These are phyloP conservation scores for Helicoverpa zea DNA, from an alignment of 1,140 invertebrate species.

Conservation along the genomic window DNA sequence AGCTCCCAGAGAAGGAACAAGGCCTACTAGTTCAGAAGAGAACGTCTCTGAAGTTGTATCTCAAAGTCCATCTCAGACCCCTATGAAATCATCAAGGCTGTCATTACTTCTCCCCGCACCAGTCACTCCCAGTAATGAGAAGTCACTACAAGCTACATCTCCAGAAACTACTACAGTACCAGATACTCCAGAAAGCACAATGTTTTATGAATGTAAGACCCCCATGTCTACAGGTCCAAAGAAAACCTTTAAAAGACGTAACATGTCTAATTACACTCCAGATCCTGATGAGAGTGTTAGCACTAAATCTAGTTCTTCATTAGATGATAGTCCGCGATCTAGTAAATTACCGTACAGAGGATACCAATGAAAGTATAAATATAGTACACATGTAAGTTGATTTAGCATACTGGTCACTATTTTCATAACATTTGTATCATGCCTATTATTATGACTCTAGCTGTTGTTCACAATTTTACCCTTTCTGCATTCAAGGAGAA, in stretches of 20 bases:
- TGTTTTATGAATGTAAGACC: constrained; percentile 63
- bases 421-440: too few species aligned
- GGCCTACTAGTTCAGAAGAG: not conserved
- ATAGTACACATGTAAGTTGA: too few species aligned
- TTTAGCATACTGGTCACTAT: not conserved
- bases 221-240: constrained; percentile 69
- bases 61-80: constrained; percentile 52
- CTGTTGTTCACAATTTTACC: too few species aligned
- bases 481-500: too few species aligned
- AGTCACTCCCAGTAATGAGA: constrained; percentile 70
- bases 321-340: constrained; percentile 67
- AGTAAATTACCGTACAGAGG: constrained; percentile 66
- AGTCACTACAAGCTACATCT: not conserved
- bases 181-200: constrained; percentile 56
- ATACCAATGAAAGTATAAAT: constrained; percentile 12
- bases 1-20: not conserved
- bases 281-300: constrained; percentile 66
- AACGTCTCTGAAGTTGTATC: not conserved
- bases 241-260: constrained; percentile 83
- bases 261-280: constrained; percentile 78
- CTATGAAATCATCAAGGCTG: constrained; percentile 68
- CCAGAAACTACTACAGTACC: constrained; percentile 39
- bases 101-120: constrained; percentile 72
- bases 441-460: too few species aligned
- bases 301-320: constrained; percentile 58